phyloP scores from a whole-genome alignment of 2,888 invertebrate genomes.

The Neoitamus cyanurus region DNA sequence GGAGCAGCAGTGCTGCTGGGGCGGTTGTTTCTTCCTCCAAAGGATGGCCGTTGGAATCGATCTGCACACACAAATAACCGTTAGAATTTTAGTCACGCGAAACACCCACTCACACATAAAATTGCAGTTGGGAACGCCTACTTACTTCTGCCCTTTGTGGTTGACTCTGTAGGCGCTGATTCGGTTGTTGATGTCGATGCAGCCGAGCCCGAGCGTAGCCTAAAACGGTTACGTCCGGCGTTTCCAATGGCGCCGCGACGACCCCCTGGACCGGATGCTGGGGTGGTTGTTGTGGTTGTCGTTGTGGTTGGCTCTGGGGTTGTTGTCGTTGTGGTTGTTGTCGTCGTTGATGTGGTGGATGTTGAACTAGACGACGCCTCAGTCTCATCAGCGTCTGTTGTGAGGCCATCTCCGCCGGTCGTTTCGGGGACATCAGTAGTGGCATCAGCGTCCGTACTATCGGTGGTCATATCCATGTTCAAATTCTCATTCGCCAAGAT shows the following conservation, averaged over 20 bases:
- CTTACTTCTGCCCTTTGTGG: constrained; percentile 62
- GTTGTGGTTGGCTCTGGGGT: constrained; percentile 66
- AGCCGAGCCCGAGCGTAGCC: constrained; percentile 62
- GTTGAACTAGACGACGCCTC: constrained; percentile 67
- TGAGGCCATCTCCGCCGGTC: constrained; percentile 45
- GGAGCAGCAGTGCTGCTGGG: constrained; percentile 58
- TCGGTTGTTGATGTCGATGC: constrained; percentile 65
- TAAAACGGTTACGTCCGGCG: constrained; percentile 64
- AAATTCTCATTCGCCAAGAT: constrained; percentile 76
- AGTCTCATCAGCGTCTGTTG: constrained; percentile 62
- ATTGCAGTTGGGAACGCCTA: constrained; percentile 26
- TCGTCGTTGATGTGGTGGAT: constrained; percentile 68
- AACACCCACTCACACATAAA: too few species aligned
- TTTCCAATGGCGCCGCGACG: constrained; percentile 58
- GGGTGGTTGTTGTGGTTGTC: constrained; percentile 67
- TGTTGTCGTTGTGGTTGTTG: constrained; percentile 69
- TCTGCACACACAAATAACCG: constrained; percentile 55
- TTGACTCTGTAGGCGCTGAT: constrained; percentile 66
- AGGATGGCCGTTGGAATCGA: constrained; percentile 65
- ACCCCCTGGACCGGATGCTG: constrained; percentile 60
- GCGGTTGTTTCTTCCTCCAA: constrained; percentile 59
- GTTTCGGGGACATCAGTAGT: constrained; percentile 57
- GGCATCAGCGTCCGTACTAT: constrained; percentile 59
- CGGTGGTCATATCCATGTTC: constrained; percentile 68
- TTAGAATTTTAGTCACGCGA: too few species aligned